These are phyloP conservation scores for Gymnocephalus cernua DNA, from an alignment of 2,113 vertebrate genomes.

Conservation along the genomic window DNA sequence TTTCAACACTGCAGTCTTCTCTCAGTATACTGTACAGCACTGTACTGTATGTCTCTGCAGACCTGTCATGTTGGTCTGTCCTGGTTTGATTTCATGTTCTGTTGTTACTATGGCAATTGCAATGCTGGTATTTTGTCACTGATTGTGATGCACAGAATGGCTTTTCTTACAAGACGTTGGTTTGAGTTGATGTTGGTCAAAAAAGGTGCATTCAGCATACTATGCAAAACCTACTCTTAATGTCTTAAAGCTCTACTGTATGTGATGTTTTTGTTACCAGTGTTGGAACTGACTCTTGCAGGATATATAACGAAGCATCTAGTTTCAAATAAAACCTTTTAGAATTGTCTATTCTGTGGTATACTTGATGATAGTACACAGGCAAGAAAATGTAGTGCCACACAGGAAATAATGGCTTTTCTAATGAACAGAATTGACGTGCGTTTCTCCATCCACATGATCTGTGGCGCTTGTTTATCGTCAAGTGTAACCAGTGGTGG, in stretches of 20 bases:
- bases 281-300: background rate
- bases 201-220: slow-evolving; percentile 3
- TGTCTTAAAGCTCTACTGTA: background rate
- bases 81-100: slow-evolving; percentile 79
- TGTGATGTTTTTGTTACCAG: background rate
- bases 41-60: slow-evolving; percentile 77
- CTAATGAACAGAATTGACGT: background rate
- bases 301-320: background rate
- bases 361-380: background rate
- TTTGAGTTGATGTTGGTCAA: slow-evolving; percentile 21
- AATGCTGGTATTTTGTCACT: slow-evolving; percentile 35
- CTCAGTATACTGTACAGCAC: slow-evolving; percentile 67
- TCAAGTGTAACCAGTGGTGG: background rate
- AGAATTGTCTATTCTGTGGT: background rate
- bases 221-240: background rate
- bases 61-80: slow-evolving; percentile 81
- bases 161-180: slow-evolving; percentile 6
- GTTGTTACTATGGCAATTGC: slow-evolving; percentile 60
- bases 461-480: background rate
- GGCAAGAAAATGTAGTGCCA: background rate
- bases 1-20: slow-evolving; percentile 76
- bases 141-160: background rate
- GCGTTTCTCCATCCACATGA: background rate
- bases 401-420: background rate
- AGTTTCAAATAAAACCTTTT: background rate